A percentile compares a stretch with the other conserved stretches of the same genome.
These are phyloP conservation scores for Numenius arquata DNA, from an alignment of 2,113 vertebrate genomes.

Conservation along the genomic window DNA sequence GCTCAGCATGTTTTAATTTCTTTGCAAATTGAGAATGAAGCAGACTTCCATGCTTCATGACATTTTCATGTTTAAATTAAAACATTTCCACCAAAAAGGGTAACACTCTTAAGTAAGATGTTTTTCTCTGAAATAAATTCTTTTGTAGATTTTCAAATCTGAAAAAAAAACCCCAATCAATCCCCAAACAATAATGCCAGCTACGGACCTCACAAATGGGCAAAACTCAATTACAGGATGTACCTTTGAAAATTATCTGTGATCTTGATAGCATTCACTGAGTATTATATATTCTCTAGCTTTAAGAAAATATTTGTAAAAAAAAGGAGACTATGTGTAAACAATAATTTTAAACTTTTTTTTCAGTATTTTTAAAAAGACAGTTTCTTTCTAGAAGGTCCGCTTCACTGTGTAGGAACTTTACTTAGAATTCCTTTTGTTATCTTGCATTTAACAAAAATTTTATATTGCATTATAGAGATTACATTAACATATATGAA, in stretches of 20 bases:
- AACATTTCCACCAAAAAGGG: background rate
- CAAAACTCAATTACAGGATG: background rate
- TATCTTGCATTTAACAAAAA: background rate
- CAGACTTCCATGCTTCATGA: background rate
- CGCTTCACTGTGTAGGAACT: background rate
- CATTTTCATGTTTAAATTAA: background rate
- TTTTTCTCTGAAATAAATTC: background rate
- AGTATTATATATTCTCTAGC: background rate
- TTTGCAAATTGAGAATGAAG: background rate
- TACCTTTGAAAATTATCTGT: background rate
- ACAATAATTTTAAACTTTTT: background rate
- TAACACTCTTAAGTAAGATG: background rate
- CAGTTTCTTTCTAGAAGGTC: background rate
- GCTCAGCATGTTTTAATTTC: background rate
- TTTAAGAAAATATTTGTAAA: background rate
- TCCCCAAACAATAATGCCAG: background rate
- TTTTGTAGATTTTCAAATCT: background rate
- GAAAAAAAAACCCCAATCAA: background rate
- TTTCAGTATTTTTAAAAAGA: background rate
- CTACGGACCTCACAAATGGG: background rate
- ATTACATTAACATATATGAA: background rate
- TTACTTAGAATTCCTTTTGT: background rate
- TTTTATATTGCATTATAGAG: background rate
- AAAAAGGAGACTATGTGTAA: background rate
- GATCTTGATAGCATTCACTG: background rate